These are phyloP conservation scores for Balearica regulorum DNA, from an alignment of 2,797 vertebrate genomes.

Conservation along the genomic window DNA sequence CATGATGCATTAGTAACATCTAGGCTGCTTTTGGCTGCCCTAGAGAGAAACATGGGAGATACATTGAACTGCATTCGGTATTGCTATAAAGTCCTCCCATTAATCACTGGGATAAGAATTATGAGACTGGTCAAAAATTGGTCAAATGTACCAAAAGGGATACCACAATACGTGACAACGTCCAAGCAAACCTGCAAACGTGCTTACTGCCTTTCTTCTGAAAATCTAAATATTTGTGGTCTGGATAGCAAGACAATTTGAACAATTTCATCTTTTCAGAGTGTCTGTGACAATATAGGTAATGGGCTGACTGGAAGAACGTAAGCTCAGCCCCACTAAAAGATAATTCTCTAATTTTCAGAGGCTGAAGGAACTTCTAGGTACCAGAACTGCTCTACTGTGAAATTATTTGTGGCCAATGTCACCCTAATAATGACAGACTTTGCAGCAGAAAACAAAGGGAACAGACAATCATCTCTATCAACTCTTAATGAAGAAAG, in stretches of 20 bases:
- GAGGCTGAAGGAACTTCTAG: neutral
- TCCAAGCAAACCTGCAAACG: neutral
- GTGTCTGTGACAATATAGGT: neutral
- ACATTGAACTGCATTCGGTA: neutral
- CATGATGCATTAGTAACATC: neutral
- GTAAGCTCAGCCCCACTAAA: neutral
- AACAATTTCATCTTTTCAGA: neutral
- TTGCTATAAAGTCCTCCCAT: neutral
- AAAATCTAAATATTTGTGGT: neutral
- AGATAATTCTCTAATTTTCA: neutral
- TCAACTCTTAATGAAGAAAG: neutral
- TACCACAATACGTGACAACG: neutral
- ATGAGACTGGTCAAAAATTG: neutral
- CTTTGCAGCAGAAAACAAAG: neutral
- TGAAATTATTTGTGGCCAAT: neutral
- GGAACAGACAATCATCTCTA: neutral
- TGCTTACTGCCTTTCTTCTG: neutral
- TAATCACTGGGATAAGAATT: neutral
- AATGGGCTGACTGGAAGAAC: neutral
- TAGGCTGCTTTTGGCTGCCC: neutral
- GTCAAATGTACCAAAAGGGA: neutral
- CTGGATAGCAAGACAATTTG: neutral
- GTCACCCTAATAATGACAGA: neutral
- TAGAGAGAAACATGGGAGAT: neutral
- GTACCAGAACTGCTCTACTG: neutral